phyloP scores from a whole-genome alignment of 2,888 invertebrate species.

The Malthinus seriepunctatus region DNA sequence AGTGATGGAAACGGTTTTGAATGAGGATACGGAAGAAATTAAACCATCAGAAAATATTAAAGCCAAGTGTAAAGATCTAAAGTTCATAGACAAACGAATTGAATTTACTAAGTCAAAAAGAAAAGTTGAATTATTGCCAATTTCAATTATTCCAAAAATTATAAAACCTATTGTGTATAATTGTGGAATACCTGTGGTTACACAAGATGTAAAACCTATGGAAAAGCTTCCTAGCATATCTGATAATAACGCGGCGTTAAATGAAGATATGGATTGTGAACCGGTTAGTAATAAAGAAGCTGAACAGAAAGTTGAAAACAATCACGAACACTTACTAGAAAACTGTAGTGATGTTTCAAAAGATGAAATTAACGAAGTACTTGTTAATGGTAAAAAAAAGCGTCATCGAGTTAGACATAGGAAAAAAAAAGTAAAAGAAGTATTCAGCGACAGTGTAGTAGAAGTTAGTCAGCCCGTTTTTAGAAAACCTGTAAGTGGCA shows the following conservation, averaged over 20 bases:
- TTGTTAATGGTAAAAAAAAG: too few relatives aligned
- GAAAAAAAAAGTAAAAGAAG: neutral
- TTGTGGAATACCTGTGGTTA: too few relatives aligned
- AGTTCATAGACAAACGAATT: neutral
- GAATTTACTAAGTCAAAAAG: neutral
- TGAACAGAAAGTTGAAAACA: too few relatives aligned
- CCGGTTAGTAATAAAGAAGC: too few relatives aligned
- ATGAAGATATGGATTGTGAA: too few relatives aligned
- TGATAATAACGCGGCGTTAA: neutral
- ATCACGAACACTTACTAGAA: too few relatives aligned
- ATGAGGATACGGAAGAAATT: too few relatives aligned
- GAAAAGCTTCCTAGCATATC: neutral
- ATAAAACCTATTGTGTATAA: neutral
- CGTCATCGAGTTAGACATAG: too few relatives aligned
- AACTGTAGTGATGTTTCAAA: too few relatives aligned
- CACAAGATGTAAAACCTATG: neutral
- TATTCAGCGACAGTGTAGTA: neutral
- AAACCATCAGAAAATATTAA: neutral
- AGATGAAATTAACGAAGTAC: too few relatives aligned
- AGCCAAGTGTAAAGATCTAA: neutral
- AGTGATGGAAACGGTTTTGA: too few relatives aligned
- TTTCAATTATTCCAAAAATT: conserved; percentile 13
- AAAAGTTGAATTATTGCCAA: conserved; percentile 7
- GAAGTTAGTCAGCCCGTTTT: neutral
- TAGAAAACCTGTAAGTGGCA: too few relatives aligned